Percentiles rank a stretch among this genome's conserved stretches.
These are phyloP conservation scores for Steinernema carpocapsae DNA, from an alignment of 2,888 invertebrate species.

Conservation along the genomic window DNA sequence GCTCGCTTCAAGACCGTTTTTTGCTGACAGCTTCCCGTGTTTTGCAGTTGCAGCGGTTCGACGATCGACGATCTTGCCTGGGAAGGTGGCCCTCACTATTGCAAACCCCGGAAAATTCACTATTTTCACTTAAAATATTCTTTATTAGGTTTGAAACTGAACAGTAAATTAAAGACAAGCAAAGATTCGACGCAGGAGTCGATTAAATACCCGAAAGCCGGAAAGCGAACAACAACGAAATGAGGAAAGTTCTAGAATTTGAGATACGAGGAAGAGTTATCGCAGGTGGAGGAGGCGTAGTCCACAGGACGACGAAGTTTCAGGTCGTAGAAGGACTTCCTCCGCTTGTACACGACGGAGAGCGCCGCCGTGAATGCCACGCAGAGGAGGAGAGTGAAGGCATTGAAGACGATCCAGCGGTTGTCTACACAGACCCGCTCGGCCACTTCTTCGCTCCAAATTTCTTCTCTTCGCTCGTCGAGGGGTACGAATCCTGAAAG, in stretches of 20 bases:
- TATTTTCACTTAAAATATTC: too few relatives aligned
- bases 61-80: too few relatives aligned
- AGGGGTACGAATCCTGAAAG: constrained; percentile 31
- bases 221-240: neutral
- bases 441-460: constrained; percentile 16
- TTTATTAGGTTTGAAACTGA: too few relatives aligned
- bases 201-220: constrained; percentile 17
- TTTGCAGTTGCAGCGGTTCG: too few relatives aligned
- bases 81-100: too few relatives aligned
- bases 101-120: too few relatives aligned
- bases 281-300: constrained; percentile 34
- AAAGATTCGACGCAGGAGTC: neutral
- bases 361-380: constrained; percentile 24
- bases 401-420: constrained; percentile 28
- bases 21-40: too few relatives aligned
- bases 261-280: constrained; percentile 32
- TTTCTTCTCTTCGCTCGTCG: neutral
- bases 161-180: neutral
- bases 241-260: neutral
- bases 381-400: constrained; percentile 13
- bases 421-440: constrained; percentile 20
- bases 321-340: constrained; percentile 21
- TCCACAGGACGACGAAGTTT: neutral
- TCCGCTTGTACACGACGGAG: constrained; percentile 20
- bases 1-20: too few relatives aligned